These are phyloP conservation scores for Notechis scutatus DNA, from an alignment of 2,113 vertebrate genomes.

Conservation along the genomic window DNA sequence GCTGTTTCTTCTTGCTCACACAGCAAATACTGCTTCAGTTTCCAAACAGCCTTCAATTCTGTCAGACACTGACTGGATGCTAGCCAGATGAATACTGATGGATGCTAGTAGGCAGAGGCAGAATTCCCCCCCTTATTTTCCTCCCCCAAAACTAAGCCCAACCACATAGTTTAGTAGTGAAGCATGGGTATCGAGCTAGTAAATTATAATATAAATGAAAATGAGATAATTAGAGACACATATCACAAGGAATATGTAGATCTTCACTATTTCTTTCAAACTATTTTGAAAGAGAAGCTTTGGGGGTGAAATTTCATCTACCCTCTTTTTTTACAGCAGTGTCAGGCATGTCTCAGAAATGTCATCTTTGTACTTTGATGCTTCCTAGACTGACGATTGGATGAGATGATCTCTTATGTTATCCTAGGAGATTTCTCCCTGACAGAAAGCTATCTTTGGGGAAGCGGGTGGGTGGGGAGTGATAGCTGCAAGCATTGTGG, in stretches of 20 bases:
- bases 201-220: neutral
- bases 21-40: too few species aligned
- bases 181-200: neutral
- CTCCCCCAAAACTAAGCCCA: too few species aligned
- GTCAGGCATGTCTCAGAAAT: neutral
- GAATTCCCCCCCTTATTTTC: too few species aligned
- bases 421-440: neutral
- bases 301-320: neutral
- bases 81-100: too few species aligned
- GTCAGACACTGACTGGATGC: too few species aligned
- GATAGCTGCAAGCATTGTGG: neutral
- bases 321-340: neutral
- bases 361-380: neutral
- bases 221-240: neutral
- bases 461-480: neutral
- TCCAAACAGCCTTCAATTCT: too few species aligned
- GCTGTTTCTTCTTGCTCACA: too few species aligned
- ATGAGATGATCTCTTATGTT: neutral
- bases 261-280: neutral
- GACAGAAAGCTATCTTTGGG: neutral
- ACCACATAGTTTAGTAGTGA: too few species aligned
- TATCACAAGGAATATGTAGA: neutral
- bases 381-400: neutral
- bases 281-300: neutral
- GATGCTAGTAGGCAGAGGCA: too few species aligned